Evolutionary conservation across 2,797 vertebrate species (phyloP), one percentile per base, ranked within the genome.

Genomic region (Mallotus villosus): DNA sequence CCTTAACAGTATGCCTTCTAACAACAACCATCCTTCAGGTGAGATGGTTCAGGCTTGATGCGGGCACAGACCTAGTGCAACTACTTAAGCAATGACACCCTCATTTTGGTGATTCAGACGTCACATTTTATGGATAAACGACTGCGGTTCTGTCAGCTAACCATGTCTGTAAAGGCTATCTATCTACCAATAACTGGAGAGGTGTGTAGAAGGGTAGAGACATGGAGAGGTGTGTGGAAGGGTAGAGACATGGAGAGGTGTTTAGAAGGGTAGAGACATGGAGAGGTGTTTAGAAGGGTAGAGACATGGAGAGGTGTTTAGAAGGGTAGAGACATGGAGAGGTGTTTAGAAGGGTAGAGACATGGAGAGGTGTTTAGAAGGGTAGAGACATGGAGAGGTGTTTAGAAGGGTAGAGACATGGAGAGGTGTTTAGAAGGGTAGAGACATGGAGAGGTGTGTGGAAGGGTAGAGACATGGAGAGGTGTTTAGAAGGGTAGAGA

Each of bases 381-480:
- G 66, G 79, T 19, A 57, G 41, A 32, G 51, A 8, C 63, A 49
- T n/a, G n/a, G n/a, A n/a, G n/a, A n/a, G n/a, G n/a, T n/a, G n/a
- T n/a, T n/a, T n/a, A 37, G 70, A 41, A 34, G 25, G 64, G 60
- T 24, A 69, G 72, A 46, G 41, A 41, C 49, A 78, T n/a, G n/a
- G n/a, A n/a, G n/a, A n/a, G n/a, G n/a, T n/a, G n/a, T n/a, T n/a
- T n/a, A 74, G 60, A 80, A 63, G 70, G 74, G 73, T 59, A 46
- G 17, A 46, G 37, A 6, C 6, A 14, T 4, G 46, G 1, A 21
- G 34, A 24, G 41, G 19, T 49, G 62, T 8, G 19, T 80, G 79
- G 77, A 80, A 78, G 79, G 82, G 71, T 72, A 0, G 72, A 51
- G 49, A 51, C 12, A 27, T 19, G 27, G 37, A 9, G 11, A 27